Evolutionary conservation across 1,140 invertebrate species (phyloP).

Genomic region (Aphelenchoides fujianensis): DNA sequence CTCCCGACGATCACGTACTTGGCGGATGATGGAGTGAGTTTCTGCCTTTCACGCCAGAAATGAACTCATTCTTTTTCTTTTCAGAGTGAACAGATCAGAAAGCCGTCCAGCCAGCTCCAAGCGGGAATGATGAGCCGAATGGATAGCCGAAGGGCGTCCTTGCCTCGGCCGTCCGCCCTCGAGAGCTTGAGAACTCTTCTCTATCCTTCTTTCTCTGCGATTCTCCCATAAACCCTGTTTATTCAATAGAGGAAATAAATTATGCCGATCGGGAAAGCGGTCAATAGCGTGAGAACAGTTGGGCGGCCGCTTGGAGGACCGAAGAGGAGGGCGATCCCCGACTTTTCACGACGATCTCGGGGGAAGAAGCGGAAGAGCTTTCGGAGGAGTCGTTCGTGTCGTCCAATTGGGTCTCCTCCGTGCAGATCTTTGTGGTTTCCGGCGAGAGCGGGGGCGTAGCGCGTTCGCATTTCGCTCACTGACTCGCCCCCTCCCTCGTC

Average conservation of each 20-base stretch:
- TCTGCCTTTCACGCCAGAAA: neutral
- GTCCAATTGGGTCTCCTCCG: no score
- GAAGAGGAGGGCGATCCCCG: no score
- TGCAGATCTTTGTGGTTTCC: neutral
- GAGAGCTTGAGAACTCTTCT: neutral
- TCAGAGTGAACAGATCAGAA: neutral
- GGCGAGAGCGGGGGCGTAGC: neutral
- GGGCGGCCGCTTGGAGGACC: no score
- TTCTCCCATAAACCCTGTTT: neutral
- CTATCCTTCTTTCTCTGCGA: no score
- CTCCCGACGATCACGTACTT: neutral
- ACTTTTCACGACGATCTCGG: neutral
- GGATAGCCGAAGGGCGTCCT: neutral
- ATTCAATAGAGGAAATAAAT: neutral
- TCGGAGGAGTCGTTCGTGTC: neutral
- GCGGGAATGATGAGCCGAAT: neutral
- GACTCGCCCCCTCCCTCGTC: no score
- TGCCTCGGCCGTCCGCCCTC: neutral
- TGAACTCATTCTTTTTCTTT: no score
- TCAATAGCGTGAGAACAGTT: constrained; percentile 3
- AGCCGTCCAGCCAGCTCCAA: neutral
- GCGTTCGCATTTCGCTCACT: no score
- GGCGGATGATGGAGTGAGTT: neutral
- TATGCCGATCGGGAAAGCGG: neutral
- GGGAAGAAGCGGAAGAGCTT: neutral